Conservation (phyloP, 2,113 vertebrate species). For the Oreocharis arfaki region DNA sequence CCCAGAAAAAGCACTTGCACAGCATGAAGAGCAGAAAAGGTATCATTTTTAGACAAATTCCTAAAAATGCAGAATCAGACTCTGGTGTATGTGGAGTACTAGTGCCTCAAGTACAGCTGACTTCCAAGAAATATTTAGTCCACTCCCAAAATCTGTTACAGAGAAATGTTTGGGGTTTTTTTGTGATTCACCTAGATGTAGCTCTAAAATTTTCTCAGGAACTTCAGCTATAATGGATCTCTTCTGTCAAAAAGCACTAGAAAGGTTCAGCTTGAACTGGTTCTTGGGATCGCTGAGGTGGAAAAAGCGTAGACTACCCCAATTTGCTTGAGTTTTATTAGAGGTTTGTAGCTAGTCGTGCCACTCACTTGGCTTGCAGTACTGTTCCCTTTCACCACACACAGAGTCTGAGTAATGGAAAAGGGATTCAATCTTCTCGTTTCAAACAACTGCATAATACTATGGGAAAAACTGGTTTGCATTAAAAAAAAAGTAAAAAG, state of each 20-base stretch:
- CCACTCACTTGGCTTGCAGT: not conserved
- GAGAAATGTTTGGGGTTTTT: not conserved
- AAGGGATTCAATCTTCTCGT: not conserved
- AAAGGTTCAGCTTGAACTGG: not conserved
- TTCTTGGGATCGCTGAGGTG: not conserved
- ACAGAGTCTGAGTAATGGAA: not conserved
- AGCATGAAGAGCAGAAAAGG: not conserved
- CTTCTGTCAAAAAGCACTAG: not conserved
- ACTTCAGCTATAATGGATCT: not conserved
- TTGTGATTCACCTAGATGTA: not conserved
- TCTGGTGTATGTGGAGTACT: not conserved
- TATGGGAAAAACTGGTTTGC: not conserved
- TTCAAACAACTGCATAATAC: not conserved
- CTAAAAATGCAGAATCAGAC: not conserved
- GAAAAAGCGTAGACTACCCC: not conserved
- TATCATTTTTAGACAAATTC: not conserved
- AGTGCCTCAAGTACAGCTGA: accelerated
- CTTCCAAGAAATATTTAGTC: not conserved
- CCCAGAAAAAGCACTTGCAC: not conserved
- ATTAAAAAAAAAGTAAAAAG: not conserved
- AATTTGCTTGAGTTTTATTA: not conserved
- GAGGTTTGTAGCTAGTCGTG: not conserved
- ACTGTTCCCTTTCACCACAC: not conserved
- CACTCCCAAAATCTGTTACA: not conserved
- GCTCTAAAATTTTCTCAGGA: not conserved